These are phyloP conservation scores for Melanotaenia parkinsoni DNA, from an alignment of 2,797 vertebrate species.

Conservation along the genomic window DNA sequence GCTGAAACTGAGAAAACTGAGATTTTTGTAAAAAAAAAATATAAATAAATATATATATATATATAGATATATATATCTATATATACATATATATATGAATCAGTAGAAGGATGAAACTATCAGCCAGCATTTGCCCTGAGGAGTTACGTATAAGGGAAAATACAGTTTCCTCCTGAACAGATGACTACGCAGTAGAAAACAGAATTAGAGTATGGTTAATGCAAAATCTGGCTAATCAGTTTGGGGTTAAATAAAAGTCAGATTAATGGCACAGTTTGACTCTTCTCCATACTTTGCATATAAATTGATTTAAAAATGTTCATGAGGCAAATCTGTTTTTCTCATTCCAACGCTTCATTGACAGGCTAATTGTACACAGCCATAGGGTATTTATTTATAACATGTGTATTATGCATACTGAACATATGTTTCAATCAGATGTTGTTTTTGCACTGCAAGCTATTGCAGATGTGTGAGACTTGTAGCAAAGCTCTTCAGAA, in stretches of 20 bases:
- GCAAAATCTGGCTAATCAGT: conserved; percentile 7
- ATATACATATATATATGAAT: neutral
- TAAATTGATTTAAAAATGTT: conserved; percentile 9
- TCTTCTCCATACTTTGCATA: conserved; percentile 8
- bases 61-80: no score
- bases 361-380: conserved; percentile 21
- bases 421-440: conserved; percentile 55
- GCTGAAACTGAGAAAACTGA: neutral
- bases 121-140: neutral
- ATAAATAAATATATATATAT: no score
- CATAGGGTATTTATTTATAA: conserved; percentile 37
- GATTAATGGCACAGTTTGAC: conserved; percentile 5
- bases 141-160: neutral
- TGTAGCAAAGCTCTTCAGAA: conserved; percentile 17
- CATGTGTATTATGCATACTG: conserved; percentile 12
- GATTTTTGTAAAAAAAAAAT: neutral
- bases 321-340: conserved; percentile 14
- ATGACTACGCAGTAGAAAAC: conserved; percentile 2
- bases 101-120: conserved; percentile 5
- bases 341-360: conserved; percentile 4
- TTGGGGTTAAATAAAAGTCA: conserved; percentile 12
- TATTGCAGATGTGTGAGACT: conserved; percentile 26
- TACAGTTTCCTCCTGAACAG: neutral
- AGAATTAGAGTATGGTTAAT: neutral
- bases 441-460: conserved; percentile 35